Evolutionary conservation across 2,797 vertebrate species (phyloP), one percentile per base, ranked within the genome.

Genomic region (Chiroxiphia lanceolata): DNA sequence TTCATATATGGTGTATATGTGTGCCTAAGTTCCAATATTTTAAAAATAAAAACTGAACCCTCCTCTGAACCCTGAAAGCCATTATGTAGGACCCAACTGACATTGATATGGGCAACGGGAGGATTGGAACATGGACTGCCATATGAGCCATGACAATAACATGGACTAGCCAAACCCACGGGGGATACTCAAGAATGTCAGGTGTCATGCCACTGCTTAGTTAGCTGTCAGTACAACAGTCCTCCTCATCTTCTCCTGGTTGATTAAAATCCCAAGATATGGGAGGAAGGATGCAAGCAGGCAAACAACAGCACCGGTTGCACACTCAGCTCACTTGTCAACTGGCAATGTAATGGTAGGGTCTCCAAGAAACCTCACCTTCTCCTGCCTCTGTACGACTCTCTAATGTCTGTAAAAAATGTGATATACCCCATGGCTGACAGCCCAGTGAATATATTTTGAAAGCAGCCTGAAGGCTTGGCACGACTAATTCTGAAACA

Each of bases 11-110:
- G 6, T 36, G 3, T 3, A 3, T 34, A 51, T 5, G 5, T 38
- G 3, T 27, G 17, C 8, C 8, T 16, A 61, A 40, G 14, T 57
- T n/a, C 21, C 65, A 56, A 36, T 29, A 54, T 10, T 54, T 76
- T 22, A 36, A 54, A 91, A 91, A 31, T 47, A 38, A 12, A 36
- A 85, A 67, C 1, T 3, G 25, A 74, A 57, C 11, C 19, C 23
- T 67, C 6, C 38, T 65, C 17, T 23, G 36, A 81, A 6, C 8
- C 9, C 8, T 15, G 33, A 67, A 47, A 3, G 1, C 21, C 4
- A 0, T 25, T 31, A 13, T 1, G 1, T 2, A 3, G 23, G 50
- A 79, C 29, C 34, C 70, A 19, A 10, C 9, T 33, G 60, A 50
- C 16, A 63, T 0, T 29, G 8, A 44, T 10, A 54, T 1, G 8